Evolutionary conservation across 2,113 vertebrate species (phyloP).

Genomic region (rabbit (Oryctolagus cuniculus)): DNA sequence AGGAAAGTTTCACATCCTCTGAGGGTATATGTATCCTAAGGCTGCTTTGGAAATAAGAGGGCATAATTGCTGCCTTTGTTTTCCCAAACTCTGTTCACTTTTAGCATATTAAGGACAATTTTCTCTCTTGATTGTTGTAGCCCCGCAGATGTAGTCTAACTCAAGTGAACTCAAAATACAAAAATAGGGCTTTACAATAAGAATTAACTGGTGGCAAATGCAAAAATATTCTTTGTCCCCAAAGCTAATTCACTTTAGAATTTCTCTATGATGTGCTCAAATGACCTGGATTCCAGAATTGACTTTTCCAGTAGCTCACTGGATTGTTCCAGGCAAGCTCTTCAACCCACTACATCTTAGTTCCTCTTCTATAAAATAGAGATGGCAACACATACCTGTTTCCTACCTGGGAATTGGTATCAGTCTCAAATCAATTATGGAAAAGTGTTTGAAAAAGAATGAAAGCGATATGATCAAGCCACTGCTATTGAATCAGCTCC

Average conservation of each 20-base stretch:
- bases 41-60: neutral
- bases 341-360: neutral
- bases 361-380: neutral
- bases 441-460: neutral
- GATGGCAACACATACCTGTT: neutral
- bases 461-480: neutral
- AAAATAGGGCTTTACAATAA: neutral
- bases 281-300: neutral
- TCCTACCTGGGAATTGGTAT: neutral
- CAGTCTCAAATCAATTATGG: neutral
- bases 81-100: neutral
- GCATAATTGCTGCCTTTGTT: neutral
- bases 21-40: neutral
- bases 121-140: neutral
- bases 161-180: neutral
- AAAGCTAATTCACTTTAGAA: neutral
- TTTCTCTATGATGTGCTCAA: neutral
- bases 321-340: neutral
- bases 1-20: neutral
- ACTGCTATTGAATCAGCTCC: neutral
- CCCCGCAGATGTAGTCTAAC: neutral
- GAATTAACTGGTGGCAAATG: neutral
- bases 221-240: neutral
- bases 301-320: neutral
- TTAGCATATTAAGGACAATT: neutral